Base-by-base conservation (phyloP, 1,140 invertebrate species). In the Dendroctonus ponderosae region DNA sequence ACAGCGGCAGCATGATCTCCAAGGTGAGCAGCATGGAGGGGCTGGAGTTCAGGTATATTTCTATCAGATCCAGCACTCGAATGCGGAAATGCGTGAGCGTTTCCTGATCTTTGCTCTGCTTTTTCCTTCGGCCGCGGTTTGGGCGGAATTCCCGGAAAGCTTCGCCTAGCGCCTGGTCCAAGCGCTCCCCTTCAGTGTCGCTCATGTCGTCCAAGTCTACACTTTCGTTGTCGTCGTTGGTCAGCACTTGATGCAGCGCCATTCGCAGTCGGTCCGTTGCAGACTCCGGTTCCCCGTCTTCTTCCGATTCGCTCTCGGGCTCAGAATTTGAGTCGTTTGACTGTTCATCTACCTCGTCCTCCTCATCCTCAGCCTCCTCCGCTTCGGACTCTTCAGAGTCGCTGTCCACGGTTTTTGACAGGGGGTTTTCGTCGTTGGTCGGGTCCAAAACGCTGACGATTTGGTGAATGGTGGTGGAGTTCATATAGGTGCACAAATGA, bases 201-300 rank as follows among this genome's bases (percentile, higher is more conserved):
- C 82, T 83, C 48, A 93, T 86, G 68, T 91, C 82, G 73, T 92
- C 89, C 12, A 91, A 83, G 70, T 92, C 89, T 7, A 91, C 80
- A 65, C 89, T 89, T 75, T 89, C 88, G 37, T 84, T 81, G 56
- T 89, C 87, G 49, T 81, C 82, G 44, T 79, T 79, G 7, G 85
- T 86, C 8, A 89, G 73, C 8, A 85, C 88, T 77, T 87, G 82
- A 69, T 84, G 83, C 2, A 89, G 80, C 40, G 88, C 87, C 67
- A 85, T 75, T 72, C 85, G 80, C 15, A 90, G 73, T 72, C 87
- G 84, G 71, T 91, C 88, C 15, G 84, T 87, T 9, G 83, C 82
- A 53, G 85, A 87, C 68, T 85, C 83, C n/a, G 84, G 81, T 14
- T 85, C 83, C 44, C 85, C 82, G 68, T 85, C 80, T 7, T 78